Percentiles rank a stretch among this genome's conserved stretches.
Conservation (phyloP, 2,113 vertebrate species). For the Emberiza fucata region DNA sequence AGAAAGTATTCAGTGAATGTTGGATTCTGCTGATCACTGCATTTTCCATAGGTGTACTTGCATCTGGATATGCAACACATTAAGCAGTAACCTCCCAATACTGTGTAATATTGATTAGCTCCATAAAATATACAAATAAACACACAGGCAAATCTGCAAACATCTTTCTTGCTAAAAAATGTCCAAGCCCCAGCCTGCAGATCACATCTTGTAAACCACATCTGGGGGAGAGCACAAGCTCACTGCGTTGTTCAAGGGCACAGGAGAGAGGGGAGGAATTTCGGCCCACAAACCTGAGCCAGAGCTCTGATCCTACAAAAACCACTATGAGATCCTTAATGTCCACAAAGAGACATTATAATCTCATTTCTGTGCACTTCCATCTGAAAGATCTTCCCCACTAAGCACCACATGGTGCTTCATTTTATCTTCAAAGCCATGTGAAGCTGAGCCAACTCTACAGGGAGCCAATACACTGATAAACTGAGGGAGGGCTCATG, state of each 20-base stretch:
- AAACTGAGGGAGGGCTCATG: neutral
- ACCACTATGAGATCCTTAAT: neutral
- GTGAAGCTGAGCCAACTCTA: constrained; percentile 4
- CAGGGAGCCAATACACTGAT: neutral
- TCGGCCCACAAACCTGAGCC: neutral
- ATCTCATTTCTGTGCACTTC: constrained; percentile 3
- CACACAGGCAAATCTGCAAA: neutral
- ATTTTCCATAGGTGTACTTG: neutral
- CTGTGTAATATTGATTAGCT: neutral
- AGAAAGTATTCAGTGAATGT: neutral
- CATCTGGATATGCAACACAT: neutral
- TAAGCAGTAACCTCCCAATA: neutral
- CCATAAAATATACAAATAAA: neutral
- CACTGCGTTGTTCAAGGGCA: neutral
- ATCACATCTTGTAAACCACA: neutral
- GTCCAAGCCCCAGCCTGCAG: neutral
- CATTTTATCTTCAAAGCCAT: constrained; percentile 30
- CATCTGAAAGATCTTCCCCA: constrained; percentile 1
- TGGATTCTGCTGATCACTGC: neutral
- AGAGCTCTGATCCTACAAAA: constrained; percentile 24
- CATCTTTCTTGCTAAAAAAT: neutral
- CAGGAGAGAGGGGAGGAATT: neutral
- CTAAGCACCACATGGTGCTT: constrained; percentile 1
- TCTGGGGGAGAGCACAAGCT: neutral
- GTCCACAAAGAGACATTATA: neutral